A percentile compares a stretch with the other conserved stretches of the same genome.
Conservation (phyloP, 1,140 invertebrate species). For the Bombus breviceps region DNA sequence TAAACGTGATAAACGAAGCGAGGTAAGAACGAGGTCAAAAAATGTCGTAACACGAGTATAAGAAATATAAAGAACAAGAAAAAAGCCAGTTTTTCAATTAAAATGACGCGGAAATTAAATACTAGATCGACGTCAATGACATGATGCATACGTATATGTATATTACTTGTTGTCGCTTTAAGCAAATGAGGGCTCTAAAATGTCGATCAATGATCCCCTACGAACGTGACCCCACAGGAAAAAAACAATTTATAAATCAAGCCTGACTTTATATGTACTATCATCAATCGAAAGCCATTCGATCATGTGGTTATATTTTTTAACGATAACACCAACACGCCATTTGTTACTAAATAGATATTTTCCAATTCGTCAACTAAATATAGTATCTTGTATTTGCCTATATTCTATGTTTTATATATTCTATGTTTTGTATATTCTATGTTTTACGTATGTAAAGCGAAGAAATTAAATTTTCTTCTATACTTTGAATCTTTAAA, state of each 20-base stretch:
- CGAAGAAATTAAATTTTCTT: no score
- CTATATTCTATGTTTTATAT: not conserved
- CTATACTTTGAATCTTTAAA: no score
- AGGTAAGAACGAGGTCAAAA: not conserved
- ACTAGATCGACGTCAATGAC: constrained; percentile 38
- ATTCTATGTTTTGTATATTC: not conserved
- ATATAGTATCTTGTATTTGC: not conserved
- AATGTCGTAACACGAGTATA: not conserved
- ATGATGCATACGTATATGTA: not conserved
- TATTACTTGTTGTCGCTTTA: constrained; percentile 20
- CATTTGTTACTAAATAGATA: not conserved
- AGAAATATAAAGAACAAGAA: not conserved
- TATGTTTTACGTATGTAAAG: not conserved
- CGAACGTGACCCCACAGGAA: constrained; percentile 46
- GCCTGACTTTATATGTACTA: constrained; percentile 13
- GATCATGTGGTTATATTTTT: not conserved
- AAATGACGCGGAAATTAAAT: constrained; percentile 30
- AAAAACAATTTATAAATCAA: constrained; percentile 53
- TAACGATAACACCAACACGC: not conserved
- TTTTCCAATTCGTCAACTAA: not conserved
- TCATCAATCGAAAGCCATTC: constrained; percentile 7
- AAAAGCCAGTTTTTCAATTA: not conserved
- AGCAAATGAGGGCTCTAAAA: constrained; percentile 43
- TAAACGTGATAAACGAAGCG: not conserved
- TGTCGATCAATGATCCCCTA: constrained; percentile 44